These are phyloP conservation scores for Corythornis vintsioides DNA, from an alignment of 2,113 vertebrate species.

Conservation along the genomic window DNA sequence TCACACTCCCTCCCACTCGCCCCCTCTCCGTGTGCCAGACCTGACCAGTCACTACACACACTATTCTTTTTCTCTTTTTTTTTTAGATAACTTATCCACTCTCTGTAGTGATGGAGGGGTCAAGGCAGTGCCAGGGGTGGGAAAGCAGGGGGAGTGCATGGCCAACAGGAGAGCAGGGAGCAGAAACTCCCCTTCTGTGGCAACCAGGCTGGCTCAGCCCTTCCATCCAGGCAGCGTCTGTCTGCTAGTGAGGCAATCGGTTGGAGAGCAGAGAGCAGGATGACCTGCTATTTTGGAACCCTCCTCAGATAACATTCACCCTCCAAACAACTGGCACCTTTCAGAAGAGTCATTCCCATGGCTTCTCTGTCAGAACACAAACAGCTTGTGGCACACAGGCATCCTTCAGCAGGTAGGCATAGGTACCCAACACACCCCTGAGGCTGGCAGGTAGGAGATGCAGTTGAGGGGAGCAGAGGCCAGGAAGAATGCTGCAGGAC, in stretches of 20 bases:
- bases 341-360: background rate
- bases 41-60: background rate
- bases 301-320: conserved; percentile 7
- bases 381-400: background rate
- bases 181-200: conserved; percentile 11
- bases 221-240: background rate
- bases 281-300: conserved; percentile 24
- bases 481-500: background rate
- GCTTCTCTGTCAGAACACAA: background rate
- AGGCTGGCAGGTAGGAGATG: background rate
- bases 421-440: background rate
- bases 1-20: background rate
- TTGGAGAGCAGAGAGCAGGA: background rate
- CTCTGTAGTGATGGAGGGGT: background rate
- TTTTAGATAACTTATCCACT: background rate
- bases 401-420: background rate
- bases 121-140: background rate
- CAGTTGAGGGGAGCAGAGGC: background rate
- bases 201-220: background rate
- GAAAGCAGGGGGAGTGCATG: background rate
- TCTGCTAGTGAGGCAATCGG: background rate
- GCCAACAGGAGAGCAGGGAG: background rate
- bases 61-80: background rate
- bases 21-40: background rate
- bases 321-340: background rate